Conservation (phyloP, 2,888 invertebrate species). For the Gymnosoma rotundatum region DNA sequence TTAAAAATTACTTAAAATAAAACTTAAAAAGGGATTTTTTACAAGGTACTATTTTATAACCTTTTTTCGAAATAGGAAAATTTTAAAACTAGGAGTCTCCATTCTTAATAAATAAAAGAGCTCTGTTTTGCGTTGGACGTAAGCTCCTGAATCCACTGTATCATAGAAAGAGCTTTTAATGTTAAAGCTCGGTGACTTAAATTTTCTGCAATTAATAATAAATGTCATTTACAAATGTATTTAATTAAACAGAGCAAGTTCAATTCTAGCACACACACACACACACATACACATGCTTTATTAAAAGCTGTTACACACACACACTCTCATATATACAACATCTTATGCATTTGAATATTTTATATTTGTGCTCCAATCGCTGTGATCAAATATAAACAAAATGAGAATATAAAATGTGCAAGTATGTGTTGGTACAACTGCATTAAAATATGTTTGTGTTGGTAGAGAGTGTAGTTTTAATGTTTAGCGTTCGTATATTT, state of each 20-base stretch:
- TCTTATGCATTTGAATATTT: not conserved
- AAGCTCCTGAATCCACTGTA: too few relatives aligned
- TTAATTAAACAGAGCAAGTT: constrained; percentile 42
- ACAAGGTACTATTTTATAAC: too few relatives aligned
- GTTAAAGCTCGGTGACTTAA: not conserved
- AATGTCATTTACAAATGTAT: constrained; percentile 16
- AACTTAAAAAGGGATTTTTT: too few relatives aligned
- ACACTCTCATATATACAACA: not conserved
- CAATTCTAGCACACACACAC: not conserved
- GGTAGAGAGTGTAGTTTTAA: constrained; percentile 56
- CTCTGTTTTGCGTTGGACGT: too few relatives aligned
- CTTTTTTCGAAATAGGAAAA: too few relatives aligned
- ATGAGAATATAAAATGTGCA: not conserved
- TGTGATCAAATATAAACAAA: constrained; percentile 37
- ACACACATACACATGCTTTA: not conserved
- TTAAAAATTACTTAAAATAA: not conserved
- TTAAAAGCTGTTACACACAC: constrained; percentile 25
- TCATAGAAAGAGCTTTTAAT: constrained; percentile 18
- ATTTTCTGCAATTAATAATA: not conserved
- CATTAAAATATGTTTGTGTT: constrained; percentile 5
- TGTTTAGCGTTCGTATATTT: constrained; percentile 73
- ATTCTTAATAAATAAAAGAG: too few relatives aligned
- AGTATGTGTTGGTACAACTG: not conserved
- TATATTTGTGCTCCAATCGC: not conserved
- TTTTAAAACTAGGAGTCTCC: too few relatives aligned